A percentile compares a stretch with the other conserved stretches of the same genome.
Evolutionary conservation across 1,140 invertebrate genomes (phyloP).

Genomic region (Eupeodes corollae): DNA sequence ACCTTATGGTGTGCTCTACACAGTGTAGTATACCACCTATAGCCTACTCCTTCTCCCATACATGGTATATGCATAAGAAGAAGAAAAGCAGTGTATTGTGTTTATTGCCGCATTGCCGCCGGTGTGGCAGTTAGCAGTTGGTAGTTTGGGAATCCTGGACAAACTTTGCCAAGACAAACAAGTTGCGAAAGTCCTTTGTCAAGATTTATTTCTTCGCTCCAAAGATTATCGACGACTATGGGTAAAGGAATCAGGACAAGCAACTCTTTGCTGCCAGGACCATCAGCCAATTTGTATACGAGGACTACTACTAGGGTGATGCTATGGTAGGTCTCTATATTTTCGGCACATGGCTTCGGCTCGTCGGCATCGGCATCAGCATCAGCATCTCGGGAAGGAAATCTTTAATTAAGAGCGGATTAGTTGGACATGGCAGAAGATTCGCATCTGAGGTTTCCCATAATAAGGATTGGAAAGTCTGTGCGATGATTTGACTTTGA

Average conservation of each 20-base stretch:
- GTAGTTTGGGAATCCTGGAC: not conserved
- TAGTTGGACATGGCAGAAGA: conserved; percentile 27
- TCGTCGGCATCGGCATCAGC: too few species aligned
- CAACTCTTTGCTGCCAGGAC: conserved; percentile 12
- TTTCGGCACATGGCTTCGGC: too few species aligned
- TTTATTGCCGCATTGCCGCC: not conserved
- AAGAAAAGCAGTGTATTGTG: not conserved
- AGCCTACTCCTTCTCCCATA: too few species aligned
- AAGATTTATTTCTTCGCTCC: conserved; percentile 33
- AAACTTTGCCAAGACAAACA: not conserved
- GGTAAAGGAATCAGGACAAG: not conserved
- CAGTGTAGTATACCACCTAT: too few species aligned
- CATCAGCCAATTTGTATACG: conserved; percentile 29
- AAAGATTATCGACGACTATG: conserved; percentile 6
- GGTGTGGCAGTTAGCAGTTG: not conserved
- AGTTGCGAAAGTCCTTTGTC: conserved; percentile 18
- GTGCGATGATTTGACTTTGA: too few species aligned
- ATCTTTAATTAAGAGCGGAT: conserved; percentile 38
- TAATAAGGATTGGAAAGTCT: too few species aligned
- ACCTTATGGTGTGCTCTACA: conserved; percentile 14
- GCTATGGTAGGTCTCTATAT: conserved; percentile 14
- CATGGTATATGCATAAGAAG: too few species aligned
- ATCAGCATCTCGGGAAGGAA: conserved; percentile 8
- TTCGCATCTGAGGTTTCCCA: too few species aligned
- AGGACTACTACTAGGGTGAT: too few species aligned